Percentiles rank a stretch among this genome's conserved stretches.
These are phyloP conservation scores for Heteromormyrus szaboi DNA, from an alignment of 2,797 vertebrate genomes.

Conservation along the genomic window DNA sequence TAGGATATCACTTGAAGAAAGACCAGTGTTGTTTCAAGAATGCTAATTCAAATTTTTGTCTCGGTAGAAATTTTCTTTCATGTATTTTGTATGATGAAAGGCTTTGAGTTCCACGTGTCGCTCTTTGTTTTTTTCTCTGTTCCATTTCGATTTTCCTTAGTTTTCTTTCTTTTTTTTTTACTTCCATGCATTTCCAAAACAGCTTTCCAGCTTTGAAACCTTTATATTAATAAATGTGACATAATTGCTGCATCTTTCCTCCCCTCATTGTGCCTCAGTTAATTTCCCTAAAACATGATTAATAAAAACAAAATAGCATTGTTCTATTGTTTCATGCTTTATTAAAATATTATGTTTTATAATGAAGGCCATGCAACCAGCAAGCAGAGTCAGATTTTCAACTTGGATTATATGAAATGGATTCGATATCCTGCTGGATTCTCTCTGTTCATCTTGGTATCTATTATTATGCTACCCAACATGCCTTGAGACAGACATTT, in stretches of 20 bases:
- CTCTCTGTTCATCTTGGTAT: not conserved
- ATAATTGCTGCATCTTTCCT: not conserved
- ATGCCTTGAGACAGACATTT: not conserved
- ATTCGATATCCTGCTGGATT: not conserved
- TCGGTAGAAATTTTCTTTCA: not conserved
- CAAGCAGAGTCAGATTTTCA: not conserved
- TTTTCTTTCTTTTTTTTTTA: not conserved
- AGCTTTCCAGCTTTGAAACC: not conserved
- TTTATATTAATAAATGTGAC: not conserved
- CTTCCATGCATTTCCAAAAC: not conserved
- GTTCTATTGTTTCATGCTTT: not conserved
- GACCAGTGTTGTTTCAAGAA: not conserved
- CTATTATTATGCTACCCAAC: not conserved
- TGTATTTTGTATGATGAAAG: not conserved
- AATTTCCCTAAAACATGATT: not conserved
- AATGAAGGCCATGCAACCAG: not conserved
- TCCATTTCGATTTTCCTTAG: not conserved
- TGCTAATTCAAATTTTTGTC: not conserved
- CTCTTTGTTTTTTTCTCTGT: not conserved
- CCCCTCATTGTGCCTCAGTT: not conserved
- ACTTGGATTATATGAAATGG: not conserved
- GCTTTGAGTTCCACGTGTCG: not conserved
- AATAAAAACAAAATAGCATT: not conserved
- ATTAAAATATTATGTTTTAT: not conserved
- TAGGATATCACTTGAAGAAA: not conserved